Conservation (phyloP, 2,888 invertebrate species). For the Hyles lineata region DNA sequence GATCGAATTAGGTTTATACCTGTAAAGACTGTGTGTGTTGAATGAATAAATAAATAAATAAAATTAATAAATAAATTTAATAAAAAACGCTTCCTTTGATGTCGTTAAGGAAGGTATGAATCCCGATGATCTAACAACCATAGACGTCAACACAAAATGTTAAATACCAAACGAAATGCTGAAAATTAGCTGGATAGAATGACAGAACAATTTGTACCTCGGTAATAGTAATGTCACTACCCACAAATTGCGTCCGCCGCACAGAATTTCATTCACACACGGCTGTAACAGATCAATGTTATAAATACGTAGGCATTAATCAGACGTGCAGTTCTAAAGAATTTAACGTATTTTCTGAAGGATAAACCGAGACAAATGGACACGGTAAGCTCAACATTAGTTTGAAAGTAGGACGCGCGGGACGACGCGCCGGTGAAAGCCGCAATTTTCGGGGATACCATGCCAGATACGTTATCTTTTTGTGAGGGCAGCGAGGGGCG, state of each 20-base stretch:
- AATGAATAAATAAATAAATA: too few species aligned
- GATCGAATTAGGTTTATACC: too few species aligned
- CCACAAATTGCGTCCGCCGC: neutral
- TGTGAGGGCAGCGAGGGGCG: slow-evolving; percentile 24
- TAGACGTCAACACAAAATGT: too few species aligned
- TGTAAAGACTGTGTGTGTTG: too few species aligned
- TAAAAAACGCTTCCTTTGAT: too few species aligned
- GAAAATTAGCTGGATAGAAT: too few species aligned
- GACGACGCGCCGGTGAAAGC: slow-evolving; percentile 21
- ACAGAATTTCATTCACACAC: neutral
- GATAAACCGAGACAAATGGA: slow-evolving; percentile 19
- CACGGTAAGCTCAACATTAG: slow-evolving; percentile 19
- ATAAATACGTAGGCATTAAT: neutral
- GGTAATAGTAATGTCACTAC: neutral
- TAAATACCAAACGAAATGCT: too few species aligned
- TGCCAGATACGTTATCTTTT: slow-evolving; percentile 34
- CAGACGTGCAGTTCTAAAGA: neutral
- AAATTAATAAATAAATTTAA: too few species aligned
- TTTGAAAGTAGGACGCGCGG: slow-evolving; percentile 21
- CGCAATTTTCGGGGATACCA: slow-evolving; percentile 34
- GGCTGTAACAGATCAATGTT: neutral
- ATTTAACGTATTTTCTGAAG: neutral
- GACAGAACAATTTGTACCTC: neutral
- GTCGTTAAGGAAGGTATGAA: too few species aligned
- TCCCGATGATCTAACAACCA: too few species aligned